These are phyloP conservation scores for Spilosoma lubricipeda DNA, from an alignment of 2,888 invertebrate genomes.

Conservation along the genomic window DNA sequence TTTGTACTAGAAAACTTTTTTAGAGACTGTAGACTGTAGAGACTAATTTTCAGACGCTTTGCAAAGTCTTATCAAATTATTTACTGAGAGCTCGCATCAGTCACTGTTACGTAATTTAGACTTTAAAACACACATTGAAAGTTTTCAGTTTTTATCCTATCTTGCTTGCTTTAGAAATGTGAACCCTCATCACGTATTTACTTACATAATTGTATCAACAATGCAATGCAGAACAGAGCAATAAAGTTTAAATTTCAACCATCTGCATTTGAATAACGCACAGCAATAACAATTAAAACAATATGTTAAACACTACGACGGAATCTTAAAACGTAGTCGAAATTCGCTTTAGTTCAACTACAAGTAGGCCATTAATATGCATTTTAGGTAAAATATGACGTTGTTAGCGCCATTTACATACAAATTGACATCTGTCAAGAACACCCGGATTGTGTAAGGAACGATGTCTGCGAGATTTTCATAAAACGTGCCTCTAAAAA, in stretches of 20 bases:
- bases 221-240: background rate
- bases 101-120: background rate
- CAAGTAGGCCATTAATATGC: constrained; percentile 26
- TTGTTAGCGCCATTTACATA: constrained; percentile 19
- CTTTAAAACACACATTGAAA: too few relatives aligned
- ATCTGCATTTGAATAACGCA: constrained; percentile 3
- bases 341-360: constrained; percentile 5
- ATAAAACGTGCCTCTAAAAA: background rate
- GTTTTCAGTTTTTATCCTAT: background rate
- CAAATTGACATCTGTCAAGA: constrained; percentile 30
- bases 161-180: background rate
- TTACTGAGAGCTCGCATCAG: background rate
- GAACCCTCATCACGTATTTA: background rate
- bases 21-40: too few relatives aligned
- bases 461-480: constrained; percentile 9
- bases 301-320: constrained; percentile 15
- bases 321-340: background rate
- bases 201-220: background rate
- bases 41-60: too few relatives aligned
- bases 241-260: background rate
- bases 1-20: too few relatives aligned
- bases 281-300: constrained; percentile 20
- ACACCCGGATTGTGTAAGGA: constrained; percentile 9
- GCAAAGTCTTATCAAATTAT: too few relatives aligned
- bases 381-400: constrained; percentile 23